A percentile compares a stretch with the other conserved stretches of the same genome.
phyloP scores from a whole-genome alignment of 2,888 invertebrate species.

The Tetropium fuscum region DNA sequence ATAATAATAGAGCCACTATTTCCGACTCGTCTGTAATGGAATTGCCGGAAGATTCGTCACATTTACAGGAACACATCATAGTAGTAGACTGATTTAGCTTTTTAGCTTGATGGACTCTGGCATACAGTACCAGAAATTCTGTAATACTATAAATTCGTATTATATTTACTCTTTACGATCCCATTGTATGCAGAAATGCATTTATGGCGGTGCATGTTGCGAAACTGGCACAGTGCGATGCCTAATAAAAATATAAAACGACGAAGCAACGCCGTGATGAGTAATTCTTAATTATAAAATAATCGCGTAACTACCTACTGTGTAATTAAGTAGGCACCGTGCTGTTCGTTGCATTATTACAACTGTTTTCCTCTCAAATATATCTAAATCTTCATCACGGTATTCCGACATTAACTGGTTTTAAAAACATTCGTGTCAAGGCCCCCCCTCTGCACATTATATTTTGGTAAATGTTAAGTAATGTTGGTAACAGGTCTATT shows the following conservation, averaged over 20 bases:
- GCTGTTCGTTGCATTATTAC: conserved; percentile 28
- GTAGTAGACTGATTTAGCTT: no score
- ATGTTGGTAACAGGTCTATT: conserved; percentile 40
- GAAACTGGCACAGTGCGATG: conserved; percentile 1
- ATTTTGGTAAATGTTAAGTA: conserved; percentile 46
- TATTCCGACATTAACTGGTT: conserved; percentile 43
- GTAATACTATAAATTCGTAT: no score
- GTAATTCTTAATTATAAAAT: conserved; percentile 24
- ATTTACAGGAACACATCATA: no score
- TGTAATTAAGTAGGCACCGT: conserved; percentile 9
- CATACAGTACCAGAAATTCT: no score
- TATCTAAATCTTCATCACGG: conserved; percentile 42
- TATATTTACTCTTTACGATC: no score
- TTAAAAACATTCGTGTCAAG: conserved; percentile 48
- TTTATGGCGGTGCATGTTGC: conserved; percentile 7
- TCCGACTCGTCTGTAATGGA: no score
- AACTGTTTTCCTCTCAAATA: conserved; percentile 37
- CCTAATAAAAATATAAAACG: conserved; percentile 10
- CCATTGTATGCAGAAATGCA: conserved; percentile 2
- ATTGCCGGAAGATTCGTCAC: no score
- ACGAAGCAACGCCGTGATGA: conserved; percentile 16
- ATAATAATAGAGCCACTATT: no score
- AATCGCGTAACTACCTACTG: conserved; percentile 14
- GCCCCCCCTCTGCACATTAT: conserved; percentile 27
- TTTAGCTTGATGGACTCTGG: no score